Percentiles rank a stretch among this genome's conserved stretches.
phyloP scores from a whole-genome alignment of 2,888 invertebrate genomes.

The Micoletzkya japonica region DNA sequence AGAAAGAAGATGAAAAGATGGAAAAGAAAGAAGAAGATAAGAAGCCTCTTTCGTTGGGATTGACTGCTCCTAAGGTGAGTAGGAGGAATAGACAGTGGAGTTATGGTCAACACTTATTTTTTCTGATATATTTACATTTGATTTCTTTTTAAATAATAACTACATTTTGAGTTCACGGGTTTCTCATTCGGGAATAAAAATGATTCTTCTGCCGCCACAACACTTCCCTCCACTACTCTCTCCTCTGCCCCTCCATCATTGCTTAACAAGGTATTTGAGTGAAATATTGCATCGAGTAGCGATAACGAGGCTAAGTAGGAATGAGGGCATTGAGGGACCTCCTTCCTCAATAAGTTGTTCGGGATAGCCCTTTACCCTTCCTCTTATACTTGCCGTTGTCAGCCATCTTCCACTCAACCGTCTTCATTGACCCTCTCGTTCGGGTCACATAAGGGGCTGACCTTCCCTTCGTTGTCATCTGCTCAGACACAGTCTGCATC shows the following conservation, averaged over 20 bases:
- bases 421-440: background rate
- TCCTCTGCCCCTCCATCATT: background rate
- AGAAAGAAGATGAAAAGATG: conserved; percentile 1
- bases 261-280: background rate
- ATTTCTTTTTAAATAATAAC: background rate
- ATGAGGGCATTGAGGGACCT: too few species aligned
- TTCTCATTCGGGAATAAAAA: conserved; percentile 13
- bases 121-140: background rate
- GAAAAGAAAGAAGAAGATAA: conserved; percentile 11
- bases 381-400: background rate
- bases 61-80: conserved; percentile 16
- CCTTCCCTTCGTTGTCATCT: background rate
- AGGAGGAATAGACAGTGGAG: background rate
- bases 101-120: background rate
- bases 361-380: background rate
- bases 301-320: too few species aligned
- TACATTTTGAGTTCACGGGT: conserved; percentile 18
- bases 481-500: background rate
- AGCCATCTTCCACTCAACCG: background rate
- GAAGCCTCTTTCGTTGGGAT: conserved; percentile 16
- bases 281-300: background rate
- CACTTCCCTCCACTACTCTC: conserved; percentile 5
- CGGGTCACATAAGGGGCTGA: background rate
- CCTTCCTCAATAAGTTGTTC: too few species aligned
- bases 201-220: background rate